Base-by-base conservation (phyloP, 2,797 vertebrate species). In the Ptychobarbus kaznakovi region DNA sequence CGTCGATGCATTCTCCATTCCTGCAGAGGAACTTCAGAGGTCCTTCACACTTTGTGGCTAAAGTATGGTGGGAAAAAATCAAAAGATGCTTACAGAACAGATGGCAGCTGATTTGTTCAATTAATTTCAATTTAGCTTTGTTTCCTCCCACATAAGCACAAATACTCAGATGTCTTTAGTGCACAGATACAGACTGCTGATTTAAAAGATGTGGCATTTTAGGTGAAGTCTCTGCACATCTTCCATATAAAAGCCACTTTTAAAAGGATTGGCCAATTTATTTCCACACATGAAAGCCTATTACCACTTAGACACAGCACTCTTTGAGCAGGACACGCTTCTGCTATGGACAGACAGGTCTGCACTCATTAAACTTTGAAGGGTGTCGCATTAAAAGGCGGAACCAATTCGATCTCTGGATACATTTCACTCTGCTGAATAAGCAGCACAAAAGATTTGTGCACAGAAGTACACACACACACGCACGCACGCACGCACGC, bases 1-100 rank as follows among this genome's bases (percentile, higher is more conserved):
- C 95, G 87, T 99, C 97, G 75, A 99, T 97, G 90, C 98, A 99
- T 93, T 99, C 97, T 73, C 98, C 98, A 83, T 96, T 99, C 92
- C 96, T 97, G 93, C 98, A 99, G 91, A 96, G 96, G 93, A 99
- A 99, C 94, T 97, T 98, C 92, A 95, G 93, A 76, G 97, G 97
- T 77, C 96, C 97, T 91, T 97, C 96, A 87, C 98, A 99, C 88
- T 95, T 95, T 79, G 97, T 97, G 90, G 97, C 97, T 98, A 35
- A 40, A 87, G 58, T 22, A 38, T 46, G 18, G 1, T 22, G 9
- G 77, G 0, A 4, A 42, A n/a, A 51, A 80, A 58, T 56, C 11
- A 73, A 22, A 32, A 82, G 11, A 32, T 10, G 16, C n/a, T 70
- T 40, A 82, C 25, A n/a, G 56, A 73, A 82, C 81, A 83, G 56